These are phyloP conservation scores for Danio choprae DNA, from an alignment of 2,797 vertebrate species.

Conservation along the genomic window DNA sequence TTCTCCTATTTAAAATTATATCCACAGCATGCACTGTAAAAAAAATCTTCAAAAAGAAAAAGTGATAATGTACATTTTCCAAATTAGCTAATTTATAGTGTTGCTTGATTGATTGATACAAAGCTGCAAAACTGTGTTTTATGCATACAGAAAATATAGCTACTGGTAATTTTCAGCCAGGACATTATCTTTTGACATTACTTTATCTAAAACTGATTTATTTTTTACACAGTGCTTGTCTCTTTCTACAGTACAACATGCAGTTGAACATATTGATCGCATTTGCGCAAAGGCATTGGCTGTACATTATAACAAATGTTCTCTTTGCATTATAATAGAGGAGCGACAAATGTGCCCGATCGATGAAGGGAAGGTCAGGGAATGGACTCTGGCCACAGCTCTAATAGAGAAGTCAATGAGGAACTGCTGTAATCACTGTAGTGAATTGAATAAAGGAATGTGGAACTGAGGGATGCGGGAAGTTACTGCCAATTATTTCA, in stretches of 20 bases:
- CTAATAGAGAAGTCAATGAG: conserved; percentile 48
- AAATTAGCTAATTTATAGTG: too few species aligned
- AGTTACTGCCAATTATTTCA: conserved; percentile 20
- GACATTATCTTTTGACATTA: too few species aligned
- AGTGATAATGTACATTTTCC: too few species aligned
- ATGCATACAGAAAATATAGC: too few species aligned
- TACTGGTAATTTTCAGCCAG: too few species aligned
- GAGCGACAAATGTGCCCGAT: conserved; percentile 99
- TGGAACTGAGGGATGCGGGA: conserved; percentile 11
- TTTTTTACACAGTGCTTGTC: background rate
- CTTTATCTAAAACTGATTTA: too few species aligned
- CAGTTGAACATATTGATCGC: conserved; percentile 90
- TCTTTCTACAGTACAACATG: background rate
- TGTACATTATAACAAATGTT: conserved; percentile 99
- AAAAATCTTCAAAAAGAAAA: too few species aligned
- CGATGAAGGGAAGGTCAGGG: conserved; percentile 99
- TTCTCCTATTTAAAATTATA: conserved; percentile 7
- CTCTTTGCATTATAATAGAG: conserved; percentile 99
- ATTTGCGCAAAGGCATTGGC: conserved; percentile 94
- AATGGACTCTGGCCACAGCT: conserved; percentile 84
- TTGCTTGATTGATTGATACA: too few species aligned
- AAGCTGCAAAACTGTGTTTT: too few species aligned
- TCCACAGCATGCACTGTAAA: background rate
- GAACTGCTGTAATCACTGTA: conserved; percentile 24
- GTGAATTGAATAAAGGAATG: conserved; percentile 40